Base-by-base conservation (phyloP, 1,140 invertebrate species). In the Eciton burchellii region DNA sequence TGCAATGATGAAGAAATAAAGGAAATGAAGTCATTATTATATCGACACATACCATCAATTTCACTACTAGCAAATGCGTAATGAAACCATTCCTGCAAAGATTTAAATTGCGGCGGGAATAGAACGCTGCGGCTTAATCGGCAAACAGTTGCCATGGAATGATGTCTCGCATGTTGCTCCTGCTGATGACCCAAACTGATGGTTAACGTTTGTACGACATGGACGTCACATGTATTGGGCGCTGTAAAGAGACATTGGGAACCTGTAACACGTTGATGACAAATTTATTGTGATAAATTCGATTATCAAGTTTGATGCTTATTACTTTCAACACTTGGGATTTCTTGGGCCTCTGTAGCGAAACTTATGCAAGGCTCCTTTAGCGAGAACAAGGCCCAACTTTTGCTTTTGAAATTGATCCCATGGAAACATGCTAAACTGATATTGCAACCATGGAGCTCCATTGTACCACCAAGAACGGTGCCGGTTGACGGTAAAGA, bases 381-480 rank as follows among this genome's bases (percentile, higher is more conserved):
- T 63, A 99, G 94, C 82, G 97, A 99, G 92, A 99, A 99, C 41
- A 99, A 91, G 1, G 98, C 98, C 98, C 99, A 99, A 1, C 97
- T 98, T 94, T 99, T 99, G 41, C 98, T 97, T 86, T 98, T 98
- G 93, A 99, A 99, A 93, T 99, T 99, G 89, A 99, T 98, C 5
- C 98, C 99, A 93, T 99, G 98, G 94, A 99, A 99, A 93, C 98
- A 99, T 8, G 98, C 98, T 49, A 99, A 94, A 14, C 98, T 99
- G 54, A 99, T 98, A 91, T 99, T 98, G 41, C 97, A 97, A 24
- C 97, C 97, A 86, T 98, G 97, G 16, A 99, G 94, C 90, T 98
- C 97, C 95, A 98, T 97, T n/a, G 97, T 98, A 41, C 98, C 98
- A 19, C 98, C 98, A 0, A 99, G 94, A 14, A 99, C 97, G 1